Base-by-base conservation (phyloP, 2,888 invertebrate genomes). In the Campoplex capitator region DNA sequence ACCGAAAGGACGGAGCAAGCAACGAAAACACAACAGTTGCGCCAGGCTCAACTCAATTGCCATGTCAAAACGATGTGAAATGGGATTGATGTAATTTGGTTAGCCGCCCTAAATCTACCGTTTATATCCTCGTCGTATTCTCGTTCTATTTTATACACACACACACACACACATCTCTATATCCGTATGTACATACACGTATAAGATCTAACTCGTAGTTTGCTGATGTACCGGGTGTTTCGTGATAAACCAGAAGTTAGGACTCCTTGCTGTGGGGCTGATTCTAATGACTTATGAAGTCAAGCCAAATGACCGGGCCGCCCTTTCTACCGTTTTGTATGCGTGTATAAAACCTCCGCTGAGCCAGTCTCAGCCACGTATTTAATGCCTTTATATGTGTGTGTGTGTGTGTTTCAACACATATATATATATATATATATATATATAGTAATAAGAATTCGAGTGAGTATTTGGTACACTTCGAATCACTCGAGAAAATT, bases 231-330 rank as follows among this genome's bases (percentile, higher is more conserved):
- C 86, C 90, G 92, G 91, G 91, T 91, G 91, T 91, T 92, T 90
- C 89, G 88, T 89, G 90, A 90, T 90, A 90, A 91, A 91, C 90
- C 90, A 91, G 88, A 91, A 91, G 89, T 90, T 91, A 65, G 90
- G 90, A 62, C 67, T 76, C 38, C 85, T 82, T 74, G 85, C 54
- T 86, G 89, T 88, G 88, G 91, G 92, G 93, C 90, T 93, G 94
- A 94, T 93, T 94, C 93, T 94, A 94, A 94, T 92, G 93, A 94
- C 93, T 94, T 93, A 93, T 94, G 94, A 94, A 94, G 94, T 94
- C 94, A 94, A 93, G 93, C 94, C 93, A 94, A 94, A 94, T 94
- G 94, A 94, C 93, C 94, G 90, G 88, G 88, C 89, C 86, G 83
- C 88, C 88, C 85, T 79, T 79, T 79, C 65, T 62, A 32, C 71